These are phyloP conservation scores for Pipistrellus kuhlii DNA, from an alignment of 2,797 vertebrate genomes.

Conservation along the genomic window DNA sequence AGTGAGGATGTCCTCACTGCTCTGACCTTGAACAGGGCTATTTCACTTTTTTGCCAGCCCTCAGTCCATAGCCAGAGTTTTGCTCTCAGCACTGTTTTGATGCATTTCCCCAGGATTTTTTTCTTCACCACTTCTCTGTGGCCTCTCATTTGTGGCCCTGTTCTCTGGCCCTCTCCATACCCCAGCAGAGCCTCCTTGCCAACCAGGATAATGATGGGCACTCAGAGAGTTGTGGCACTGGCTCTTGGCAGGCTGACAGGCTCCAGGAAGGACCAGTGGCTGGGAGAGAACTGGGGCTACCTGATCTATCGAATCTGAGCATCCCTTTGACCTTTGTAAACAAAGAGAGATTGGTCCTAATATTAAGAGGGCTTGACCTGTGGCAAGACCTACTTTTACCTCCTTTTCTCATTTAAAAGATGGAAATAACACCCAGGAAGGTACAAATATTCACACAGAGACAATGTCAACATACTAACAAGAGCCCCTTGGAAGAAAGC, in stretches of 20 bases:
- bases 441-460: slow-evolving; percentile 54
- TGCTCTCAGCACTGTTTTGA: slow-evolving; percentile 63
- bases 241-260: slow-evolving; percentile 61
- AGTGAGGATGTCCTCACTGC: slow-evolving; percentile 52
- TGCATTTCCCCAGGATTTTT: slow-evolving; percentile 61
- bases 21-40: slow-evolving; percentile 72
- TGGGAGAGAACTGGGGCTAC: neutral
- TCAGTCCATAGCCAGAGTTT: slow-evolving; percentile 46
- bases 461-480: slow-evolving; percentile 42
- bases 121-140: slow-evolving; percentile 62
- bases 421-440: slow-evolving; percentile 68
- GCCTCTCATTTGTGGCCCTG: slow-evolving; percentile 75
- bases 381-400: slow-evolving; percentile 54
- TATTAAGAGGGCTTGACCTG: slow-evolving; percentile 14
- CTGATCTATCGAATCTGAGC: slow-evolving; percentile 10
- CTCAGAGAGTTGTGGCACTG: neutral
- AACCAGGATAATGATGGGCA: slow-evolving; percentile 48
- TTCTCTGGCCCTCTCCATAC: slow-evolving; percentile 73
- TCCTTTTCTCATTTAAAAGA: slow-evolving; percentile 58
- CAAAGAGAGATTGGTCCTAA: slow-evolving; percentile 21
- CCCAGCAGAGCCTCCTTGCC: slow-evolving; percentile 54
- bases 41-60: slow-evolving; percentile 66
- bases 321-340: slow-evolving; percentile 54
- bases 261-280: neutral
- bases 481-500: slow-evolving; percentile 53